Evolutionary conservation across 1,140 invertebrate genomes (phyloP).

Genomic region (Muscidifurax raptorellus): DNA sequence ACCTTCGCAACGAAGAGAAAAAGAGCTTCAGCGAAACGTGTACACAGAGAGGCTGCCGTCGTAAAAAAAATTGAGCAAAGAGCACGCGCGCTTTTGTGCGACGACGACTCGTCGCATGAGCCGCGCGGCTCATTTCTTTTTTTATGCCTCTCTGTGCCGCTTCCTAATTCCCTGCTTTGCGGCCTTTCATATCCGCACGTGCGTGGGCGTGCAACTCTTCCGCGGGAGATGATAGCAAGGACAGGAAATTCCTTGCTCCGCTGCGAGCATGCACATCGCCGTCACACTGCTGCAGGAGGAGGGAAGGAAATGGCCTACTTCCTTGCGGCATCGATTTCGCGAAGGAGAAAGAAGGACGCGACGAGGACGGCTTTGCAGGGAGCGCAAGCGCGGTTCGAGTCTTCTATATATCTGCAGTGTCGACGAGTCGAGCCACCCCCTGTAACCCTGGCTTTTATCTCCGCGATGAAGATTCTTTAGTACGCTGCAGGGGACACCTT

Average conservation of each 20-base stretch:
- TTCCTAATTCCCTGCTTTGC: neutral
- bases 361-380: conserved; percentile 13
- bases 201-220: conserved; percentile 35
- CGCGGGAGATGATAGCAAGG: neutral
- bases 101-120: neutral
- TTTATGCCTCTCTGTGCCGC: neutral
- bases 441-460: too few species aligned
- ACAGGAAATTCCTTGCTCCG: neutral
- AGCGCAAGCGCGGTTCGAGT: neutral
- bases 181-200: conserved; percentile 41
- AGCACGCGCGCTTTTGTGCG: neutral
- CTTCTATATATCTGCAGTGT: too few species aligned
- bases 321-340: conserved; percentile 56
- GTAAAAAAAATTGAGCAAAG: neutral
- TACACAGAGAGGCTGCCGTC: too few species aligned
- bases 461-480: too few species aligned
- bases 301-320: conserved; percentile 58
- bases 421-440: too few species aligned
- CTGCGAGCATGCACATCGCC: too few species aligned
- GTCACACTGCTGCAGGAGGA: conserved; percentile 22
- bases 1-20: neutral
- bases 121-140: conserved; percentile 14
- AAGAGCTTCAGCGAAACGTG: neutral
- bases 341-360: conserved; percentile 43
- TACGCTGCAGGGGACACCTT: too few species aligned